Evolutionary conservation across 2,888 invertebrate species (phyloP), one percentile per base, ranked within the genome.

Genomic region (Macrostomum cliftonense): DNA sequence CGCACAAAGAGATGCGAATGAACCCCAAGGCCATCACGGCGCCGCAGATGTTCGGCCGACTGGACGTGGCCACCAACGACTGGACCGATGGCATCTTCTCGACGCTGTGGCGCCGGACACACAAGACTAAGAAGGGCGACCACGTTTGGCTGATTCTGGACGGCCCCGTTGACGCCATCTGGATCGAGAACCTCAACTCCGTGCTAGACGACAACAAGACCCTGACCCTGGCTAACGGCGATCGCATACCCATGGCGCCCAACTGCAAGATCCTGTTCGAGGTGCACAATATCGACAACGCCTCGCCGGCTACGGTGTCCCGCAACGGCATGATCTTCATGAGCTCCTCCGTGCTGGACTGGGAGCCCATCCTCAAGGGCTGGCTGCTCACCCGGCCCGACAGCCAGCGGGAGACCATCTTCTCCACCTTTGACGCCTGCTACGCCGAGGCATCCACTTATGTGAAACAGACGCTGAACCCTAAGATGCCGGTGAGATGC

Each of bases 81-180:
- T 93, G 93, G 93, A 93, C 91, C 0, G 93, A 93, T 68, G 93
- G 93, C 4, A 91, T 93, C 60, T 93, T 93, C 72, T 89, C 91
- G 1, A 87, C 91, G 0, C 73, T 93, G 0, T 93, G 93, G 93
- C 77, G 93, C 44, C 87, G 89, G 71, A 91, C 91, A 0, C 76
- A 89, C 13, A 89, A 87, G 72, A 73, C 83, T 1, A 89, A 86
- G 70, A 79, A 81, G 67, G 68, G 68, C 46, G 70, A 71, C 42
- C 65, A 69, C 54, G 59, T 68, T 1, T 71, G 71, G 71, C 55
- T 71, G 46, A 54, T 71, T 13, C 55, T 71, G 47, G 71, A 71
- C 55, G 71, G 71, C 1, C 71, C 71, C 21, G 70, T 71, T 14
- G 71, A 71, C 53, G 70, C 71, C 49, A 70, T 71, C 56, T 71